Conservation (phyloP, 2,888 invertebrate genomes). For the Neoaliturus tenellus region DNA sequence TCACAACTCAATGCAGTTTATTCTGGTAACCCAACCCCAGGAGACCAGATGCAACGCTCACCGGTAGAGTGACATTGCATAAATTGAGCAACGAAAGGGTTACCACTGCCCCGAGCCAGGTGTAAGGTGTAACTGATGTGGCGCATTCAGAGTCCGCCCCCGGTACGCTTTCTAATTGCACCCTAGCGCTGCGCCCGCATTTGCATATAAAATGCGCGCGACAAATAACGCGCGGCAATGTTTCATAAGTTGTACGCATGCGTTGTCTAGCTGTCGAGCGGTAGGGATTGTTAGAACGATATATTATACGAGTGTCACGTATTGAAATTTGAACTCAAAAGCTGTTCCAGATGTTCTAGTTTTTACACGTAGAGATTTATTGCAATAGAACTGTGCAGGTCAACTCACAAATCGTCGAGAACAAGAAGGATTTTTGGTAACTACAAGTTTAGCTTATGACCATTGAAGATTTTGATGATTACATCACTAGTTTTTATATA, state of each 20-base stretch:
- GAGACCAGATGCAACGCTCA: neutral
- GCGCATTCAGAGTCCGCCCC: conserved; percentile 16
- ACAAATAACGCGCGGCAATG: neutral
- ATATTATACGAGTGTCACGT: too few relatives aligned
- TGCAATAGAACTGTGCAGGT: too few relatives aligned
- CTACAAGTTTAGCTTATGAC: too few relatives aligned
- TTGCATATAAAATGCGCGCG: conserved; percentile 5
- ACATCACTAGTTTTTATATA: too few relatives aligned
- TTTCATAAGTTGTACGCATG: neutral
- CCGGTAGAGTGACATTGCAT: neutral
- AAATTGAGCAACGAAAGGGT: conserved; percentile 3
- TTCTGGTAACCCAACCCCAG: neutral
- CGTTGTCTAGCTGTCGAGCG: too few relatives aligned
- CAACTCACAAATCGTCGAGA: too few relatives aligned
- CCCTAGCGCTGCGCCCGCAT: neutral
- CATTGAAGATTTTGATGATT: too few relatives aligned
- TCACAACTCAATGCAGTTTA: neutral
- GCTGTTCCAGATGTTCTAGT: too few relatives aligned
- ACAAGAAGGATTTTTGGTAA: too few relatives aligned
- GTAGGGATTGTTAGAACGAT: too few relatives aligned
- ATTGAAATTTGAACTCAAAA: too few relatives aligned
- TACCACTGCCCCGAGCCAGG: neutral
- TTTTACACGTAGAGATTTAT: too few relatives aligned
- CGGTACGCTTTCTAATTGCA: conserved; percentile 17
- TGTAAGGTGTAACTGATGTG: conserved; percentile 16